A percentile compares a stretch with the other conserved stretches of the same genome.
Conservation (phyloP, 2,113 vertebrate genomes). For the Acanthochromis polyacanthus region DNA sequence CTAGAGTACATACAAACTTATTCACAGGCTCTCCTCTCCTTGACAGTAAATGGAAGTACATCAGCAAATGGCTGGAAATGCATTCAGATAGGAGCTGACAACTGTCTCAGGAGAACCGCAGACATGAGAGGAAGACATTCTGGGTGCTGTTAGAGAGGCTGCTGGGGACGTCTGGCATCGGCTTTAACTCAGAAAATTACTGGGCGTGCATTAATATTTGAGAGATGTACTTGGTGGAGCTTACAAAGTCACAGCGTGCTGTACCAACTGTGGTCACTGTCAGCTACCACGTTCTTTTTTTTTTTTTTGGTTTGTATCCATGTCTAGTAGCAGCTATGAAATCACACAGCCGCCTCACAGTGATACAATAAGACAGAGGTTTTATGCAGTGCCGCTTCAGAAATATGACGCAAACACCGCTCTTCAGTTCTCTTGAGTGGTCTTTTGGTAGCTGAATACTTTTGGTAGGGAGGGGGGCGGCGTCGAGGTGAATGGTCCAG, state of each 20-base stretch:
- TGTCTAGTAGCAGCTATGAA: constrained; percentile 20
- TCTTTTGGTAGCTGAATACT: constrained; percentile 80
- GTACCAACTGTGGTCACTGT: constrained; percentile 16
- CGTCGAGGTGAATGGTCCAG: constrained; percentile 75
- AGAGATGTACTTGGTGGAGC: constrained; percentile 38
- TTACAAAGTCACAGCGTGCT: constrained; percentile 34
- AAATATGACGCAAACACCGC: constrained; percentile 79
- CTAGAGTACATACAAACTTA: constrained; percentile 8
- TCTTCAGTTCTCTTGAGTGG: constrained; percentile 77
- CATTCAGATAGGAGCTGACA: constrained; percentile 54
- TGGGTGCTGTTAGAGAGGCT: constrained; percentile 45
- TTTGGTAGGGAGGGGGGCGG: constrained; percentile 58
- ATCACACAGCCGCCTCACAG: constrained; percentile 19
- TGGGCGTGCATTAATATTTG: constrained; percentile 60
- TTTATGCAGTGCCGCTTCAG: constrained; percentile 68
- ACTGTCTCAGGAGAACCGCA: constrained; percentile 52
- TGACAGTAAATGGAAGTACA: constrained; percentile 51
- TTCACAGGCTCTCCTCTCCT: constrained; percentile 21
- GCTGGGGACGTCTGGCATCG: constrained; percentile 13
- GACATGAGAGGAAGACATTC: constrained; percentile 40
- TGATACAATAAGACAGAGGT: constrained; percentile 54
- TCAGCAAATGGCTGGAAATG: constrained; percentile 59
- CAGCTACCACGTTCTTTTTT: background rate
- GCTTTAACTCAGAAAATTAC: constrained; percentile 48
- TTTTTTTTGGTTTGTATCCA: constrained; percentile 8